Conservation (phyloP, 2,113 vertebrate genomes). For the Nibea coibor region DNA sequence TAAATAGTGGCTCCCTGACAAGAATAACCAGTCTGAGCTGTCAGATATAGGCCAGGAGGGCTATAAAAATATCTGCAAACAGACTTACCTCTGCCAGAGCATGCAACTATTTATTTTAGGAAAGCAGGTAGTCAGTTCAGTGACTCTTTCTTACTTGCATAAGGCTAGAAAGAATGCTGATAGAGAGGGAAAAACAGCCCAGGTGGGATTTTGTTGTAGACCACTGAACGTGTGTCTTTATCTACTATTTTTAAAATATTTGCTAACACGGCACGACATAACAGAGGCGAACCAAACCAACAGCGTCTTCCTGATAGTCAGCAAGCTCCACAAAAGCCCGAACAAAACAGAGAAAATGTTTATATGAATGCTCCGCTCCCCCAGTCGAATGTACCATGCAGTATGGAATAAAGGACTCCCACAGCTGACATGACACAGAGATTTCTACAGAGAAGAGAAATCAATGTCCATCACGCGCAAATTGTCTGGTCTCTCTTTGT, state of each 20-base stretch:
- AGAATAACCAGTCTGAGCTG: constrained; percentile 37
- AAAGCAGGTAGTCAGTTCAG: constrained; percentile 44
- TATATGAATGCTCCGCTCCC: background rate
- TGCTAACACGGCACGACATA: constrained; percentile 7
- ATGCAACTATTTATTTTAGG: constrained; percentile 53
- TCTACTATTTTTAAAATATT: constrained; percentile 20
- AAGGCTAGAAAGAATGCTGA: background rate
- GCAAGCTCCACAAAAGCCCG: constrained; percentile 6
- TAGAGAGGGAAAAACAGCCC: background rate
- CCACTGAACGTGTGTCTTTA: constrained; percentile 17
- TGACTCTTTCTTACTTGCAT: constrained; percentile 16
- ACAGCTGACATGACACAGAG: constrained; percentile 47
- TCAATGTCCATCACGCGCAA: constrained; percentile 35
- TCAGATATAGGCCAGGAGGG: constrained; percentile 58
- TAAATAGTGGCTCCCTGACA: constrained; percentile 48
- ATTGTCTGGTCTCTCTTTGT: constrained; percentile 47
- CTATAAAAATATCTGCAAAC: constrained; percentile 56
- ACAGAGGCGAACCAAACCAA: constrained; percentile 14
- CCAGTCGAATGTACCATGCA: background rate
- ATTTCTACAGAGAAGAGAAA: constrained; percentile 29
- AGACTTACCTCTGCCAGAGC: constrained; percentile 45
- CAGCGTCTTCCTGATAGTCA: background rate
- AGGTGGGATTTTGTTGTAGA: constrained; percentile 28
- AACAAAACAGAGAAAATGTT: constrained; percentile 8
- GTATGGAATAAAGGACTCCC: constrained; percentile 45